Percentiles rank a stretch among this genome's conserved stretches.
Conservation (phyloP, 2,797 vertebrate genomes). For the Anomalospiza imberbis region DNA sequence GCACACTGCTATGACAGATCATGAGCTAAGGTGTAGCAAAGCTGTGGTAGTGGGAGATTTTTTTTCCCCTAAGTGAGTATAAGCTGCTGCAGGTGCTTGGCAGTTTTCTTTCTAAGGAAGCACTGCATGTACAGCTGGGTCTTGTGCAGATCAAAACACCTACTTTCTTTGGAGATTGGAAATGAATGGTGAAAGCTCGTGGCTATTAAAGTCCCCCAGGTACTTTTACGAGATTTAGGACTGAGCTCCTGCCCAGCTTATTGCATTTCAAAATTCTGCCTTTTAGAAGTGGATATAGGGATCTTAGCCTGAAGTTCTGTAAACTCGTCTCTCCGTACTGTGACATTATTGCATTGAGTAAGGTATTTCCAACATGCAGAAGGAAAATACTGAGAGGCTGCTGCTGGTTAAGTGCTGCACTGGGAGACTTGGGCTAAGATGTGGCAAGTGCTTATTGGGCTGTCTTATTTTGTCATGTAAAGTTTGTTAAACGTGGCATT, state of each 20-base stretch:
- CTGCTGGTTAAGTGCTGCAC: background rate
- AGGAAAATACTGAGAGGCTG: background rate
- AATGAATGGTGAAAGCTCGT: background rate
- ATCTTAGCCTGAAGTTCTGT: background rate
- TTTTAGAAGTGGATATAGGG: background rate
- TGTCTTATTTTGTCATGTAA: background rate
- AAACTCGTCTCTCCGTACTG: background rate
- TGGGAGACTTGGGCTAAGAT: background rate
- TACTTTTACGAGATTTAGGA: background rate
- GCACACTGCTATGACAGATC: background rate
- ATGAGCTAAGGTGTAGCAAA: background rate
- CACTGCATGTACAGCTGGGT: background rate
- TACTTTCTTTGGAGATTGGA: background rate
- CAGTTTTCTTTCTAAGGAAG: background rate
- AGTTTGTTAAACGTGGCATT: background rate
- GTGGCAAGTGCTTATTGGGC: background rate
- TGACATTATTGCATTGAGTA: background rate
- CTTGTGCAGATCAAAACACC: background rate
- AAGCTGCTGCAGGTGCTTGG: background rate
- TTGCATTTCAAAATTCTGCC: background rate
- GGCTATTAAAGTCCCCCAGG: background rate
- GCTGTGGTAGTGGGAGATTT: background rate
- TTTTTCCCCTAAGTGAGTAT: background rate
- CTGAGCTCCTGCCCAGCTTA: background rate
- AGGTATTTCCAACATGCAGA: background rate